Conservation (phyloP, 2,888 invertebrate species). For the Meteorus colon region DNA sequence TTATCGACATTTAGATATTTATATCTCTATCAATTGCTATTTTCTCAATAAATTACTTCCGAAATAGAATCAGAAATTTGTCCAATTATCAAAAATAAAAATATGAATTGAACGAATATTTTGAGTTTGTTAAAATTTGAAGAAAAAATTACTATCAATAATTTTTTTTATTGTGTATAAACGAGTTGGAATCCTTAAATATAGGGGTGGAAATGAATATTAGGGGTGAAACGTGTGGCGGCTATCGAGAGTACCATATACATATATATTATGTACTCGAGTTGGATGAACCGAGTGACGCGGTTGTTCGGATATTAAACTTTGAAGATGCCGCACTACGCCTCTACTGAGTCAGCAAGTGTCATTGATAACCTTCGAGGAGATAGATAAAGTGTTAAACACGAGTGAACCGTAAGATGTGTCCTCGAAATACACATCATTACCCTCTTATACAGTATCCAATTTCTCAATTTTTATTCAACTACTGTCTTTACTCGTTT, state of each 20-base stretch:
- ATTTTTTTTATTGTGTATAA: slow-evolving; percentile 2
- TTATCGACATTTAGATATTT: not conserved
- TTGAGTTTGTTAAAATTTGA: not conserved
- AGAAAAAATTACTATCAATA: not conserved
- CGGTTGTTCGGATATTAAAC: slow-evolving; percentile 68
- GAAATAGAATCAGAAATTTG: not conserved
- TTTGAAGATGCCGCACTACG: slow-evolving; percentile 63
- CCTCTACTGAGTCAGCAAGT: slow-evolving; percentile 66
- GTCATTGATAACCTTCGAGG: slow-evolving; percentile 68
- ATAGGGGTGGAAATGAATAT: slow-evolving; percentile 45
- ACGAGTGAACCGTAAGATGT: slow-evolving; percentile 47
- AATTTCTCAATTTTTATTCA: slow-evolving; percentile 21
- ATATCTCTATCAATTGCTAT: not conserved
- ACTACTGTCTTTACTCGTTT: slow-evolving; percentile 1
- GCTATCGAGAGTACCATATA: slow-evolving; percentile 42
- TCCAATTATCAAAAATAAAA: not conserved
- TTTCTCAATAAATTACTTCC: not conserved
- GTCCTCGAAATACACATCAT: slow-evolving; percentile 48
- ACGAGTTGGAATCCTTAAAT: not conserved
- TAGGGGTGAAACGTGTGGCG: slow-evolving; percentile 42
- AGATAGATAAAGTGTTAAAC: slow-evolving; percentile 67
- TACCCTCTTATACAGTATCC: slow-evolving; percentile 29
- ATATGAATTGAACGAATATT: not conserved
- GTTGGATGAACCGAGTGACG: slow-evolving; percentile 59
- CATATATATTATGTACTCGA: slow-evolving; percentile 51